Percentiles rank a stretch among this genome's conserved stretches.
phyloP scores from a whole-genome alignment of 2,797 vertebrate species.

The Eleutherodactylus coqui region DNA sequence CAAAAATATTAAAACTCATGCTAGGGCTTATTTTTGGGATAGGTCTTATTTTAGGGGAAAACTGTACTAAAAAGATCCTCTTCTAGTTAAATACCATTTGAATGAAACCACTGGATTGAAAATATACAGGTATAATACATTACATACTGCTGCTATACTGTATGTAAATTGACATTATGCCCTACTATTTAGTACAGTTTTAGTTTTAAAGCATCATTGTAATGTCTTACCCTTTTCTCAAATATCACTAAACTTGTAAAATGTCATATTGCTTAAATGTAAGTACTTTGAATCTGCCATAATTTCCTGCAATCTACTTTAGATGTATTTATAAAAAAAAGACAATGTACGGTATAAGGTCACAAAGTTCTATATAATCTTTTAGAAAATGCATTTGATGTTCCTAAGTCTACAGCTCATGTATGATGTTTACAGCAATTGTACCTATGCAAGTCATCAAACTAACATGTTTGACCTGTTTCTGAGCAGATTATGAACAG shows the following conservation, averaged over 20 bases:
- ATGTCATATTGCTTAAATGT: slow-evolving; percentile 25
- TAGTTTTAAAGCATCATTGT: neutral
- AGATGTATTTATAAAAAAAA: neutral
- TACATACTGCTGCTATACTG: neutral
- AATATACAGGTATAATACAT: neutral
- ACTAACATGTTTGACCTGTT: neutral
- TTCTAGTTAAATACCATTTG: neutral
- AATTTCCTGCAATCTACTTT: neutral
- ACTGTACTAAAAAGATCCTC: too few species aligned
- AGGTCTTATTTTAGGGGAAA: too few species aligned
- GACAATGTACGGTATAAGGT: slow-evolving; percentile 8
- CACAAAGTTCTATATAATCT: neutral
- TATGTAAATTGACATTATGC: neutral
- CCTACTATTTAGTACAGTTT: slow-evolving; percentile 4
- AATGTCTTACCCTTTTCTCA: slow-evolving; percentile 36
- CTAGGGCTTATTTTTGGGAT: too few species aligned
- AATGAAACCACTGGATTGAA: neutral
- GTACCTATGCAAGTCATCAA: neutral
- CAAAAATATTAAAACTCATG: too few species aligned
- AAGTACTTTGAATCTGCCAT: slow-evolving; percentile 13
- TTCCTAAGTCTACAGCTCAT: neutral
- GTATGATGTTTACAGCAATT: neutral
- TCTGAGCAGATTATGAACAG: too few species aligned
- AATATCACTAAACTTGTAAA: slow-evolving; percentile 33
- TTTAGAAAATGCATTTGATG: neutral